Conservation (phyloP, 2,113 vertebrate species). For the Forbesichthys papilliferus region DNA sequence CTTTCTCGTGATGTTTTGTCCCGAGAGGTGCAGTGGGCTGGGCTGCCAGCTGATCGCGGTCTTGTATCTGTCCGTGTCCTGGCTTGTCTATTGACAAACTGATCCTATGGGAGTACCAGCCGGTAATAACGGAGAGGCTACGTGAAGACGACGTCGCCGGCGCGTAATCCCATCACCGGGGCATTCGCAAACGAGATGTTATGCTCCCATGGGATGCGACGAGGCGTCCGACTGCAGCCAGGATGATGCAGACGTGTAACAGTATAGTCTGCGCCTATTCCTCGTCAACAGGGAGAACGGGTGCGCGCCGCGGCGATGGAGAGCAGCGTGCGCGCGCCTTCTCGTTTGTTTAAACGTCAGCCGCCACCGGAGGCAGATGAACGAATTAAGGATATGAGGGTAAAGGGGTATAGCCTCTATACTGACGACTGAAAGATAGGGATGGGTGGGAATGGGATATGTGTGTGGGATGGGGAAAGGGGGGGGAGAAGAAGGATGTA, state of each 20-base stretch:
- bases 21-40: conserved; percentile 52
- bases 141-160: conserved; percentile 33
- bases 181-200: conserved; percentile 38
- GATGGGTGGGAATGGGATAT: background rate
- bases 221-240: too few relatives aligned
- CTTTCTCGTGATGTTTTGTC: conserved; percentile 62
- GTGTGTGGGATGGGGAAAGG: background rate
- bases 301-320: too few relatives aligned
- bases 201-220: conserved; percentile 18
- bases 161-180: conserved; percentile 35
- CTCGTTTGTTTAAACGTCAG: background rate
- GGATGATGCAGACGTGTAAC: too few relatives aligned
- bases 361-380: conserved; percentile 27
- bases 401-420: background rate
- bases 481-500: too few relatives aligned
- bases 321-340: background rate
- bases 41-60: conserved; percentile 35
- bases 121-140: conserved; percentile 26
- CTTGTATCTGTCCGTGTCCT: conserved; percentile 27
- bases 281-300: too few relatives aligned
- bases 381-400: background rate
- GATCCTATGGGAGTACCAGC: conserved; percentile 43
- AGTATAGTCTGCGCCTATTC: too few relatives aligned
- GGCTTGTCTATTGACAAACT: conserved; percentile 32
- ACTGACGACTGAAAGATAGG: background rate